Percentiles rank a stretch among this genome's conserved stretches.
Conservation (phyloP, 2,113 vertebrate species). For the Apodemus sylvaticus region DNA sequence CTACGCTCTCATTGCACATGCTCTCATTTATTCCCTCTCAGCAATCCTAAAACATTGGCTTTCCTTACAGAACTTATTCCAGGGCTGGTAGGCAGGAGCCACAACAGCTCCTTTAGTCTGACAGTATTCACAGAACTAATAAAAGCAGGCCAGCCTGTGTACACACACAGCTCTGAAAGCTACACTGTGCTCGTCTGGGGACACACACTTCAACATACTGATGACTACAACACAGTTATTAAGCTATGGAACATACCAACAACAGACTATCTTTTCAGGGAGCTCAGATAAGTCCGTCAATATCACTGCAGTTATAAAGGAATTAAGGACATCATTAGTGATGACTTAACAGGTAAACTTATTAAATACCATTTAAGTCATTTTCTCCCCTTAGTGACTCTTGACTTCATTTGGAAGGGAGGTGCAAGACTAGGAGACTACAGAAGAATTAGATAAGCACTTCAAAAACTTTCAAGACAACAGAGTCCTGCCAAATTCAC, state of each 20-base stretch:
- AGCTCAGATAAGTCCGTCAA: slow-evolving; percentile 54
- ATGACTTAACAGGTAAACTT: slow-evolving; percentile 74
- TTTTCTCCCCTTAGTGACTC: slow-evolving; percentile 78
- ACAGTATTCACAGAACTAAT: slow-evolving; percentile 32
- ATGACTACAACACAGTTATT: slow-evolving; percentile 36
- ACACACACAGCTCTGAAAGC: neutral
- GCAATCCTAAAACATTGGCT: slow-evolving; percentile 42
- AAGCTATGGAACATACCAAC: neutral
- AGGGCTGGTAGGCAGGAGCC: slow-evolving; percentile 7
- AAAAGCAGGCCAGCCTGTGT: slow-evolving; percentile 14
- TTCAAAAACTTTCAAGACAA: slow-evolving; percentile 65
- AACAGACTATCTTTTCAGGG: slow-evolving; percentile 40
- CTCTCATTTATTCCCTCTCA: neutral
- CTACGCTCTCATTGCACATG: neutral
- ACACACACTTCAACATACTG: neutral
- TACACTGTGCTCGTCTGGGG: neutral
- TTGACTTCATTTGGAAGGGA: slow-evolving; percentile 59
- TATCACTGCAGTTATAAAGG: slow-evolving; percentile 35
- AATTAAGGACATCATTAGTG: slow-evolving; percentile 62
- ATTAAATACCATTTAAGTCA: slow-evolving; percentile 76
- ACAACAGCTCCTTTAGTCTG: slow-evolving; percentile 15
- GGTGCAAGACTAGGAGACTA: slow-evolving; percentile 48
- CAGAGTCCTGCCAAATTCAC: slow-evolving; percentile 54
- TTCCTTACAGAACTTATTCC: slow-evolving; percentile 40
- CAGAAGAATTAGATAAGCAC: slow-evolving; percentile 76